These are phyloP conservation scores for Clarias batrachus DNA, from an alignment of 2,113 vertebrate genomes.

Conservation along the genomic window DNA sequence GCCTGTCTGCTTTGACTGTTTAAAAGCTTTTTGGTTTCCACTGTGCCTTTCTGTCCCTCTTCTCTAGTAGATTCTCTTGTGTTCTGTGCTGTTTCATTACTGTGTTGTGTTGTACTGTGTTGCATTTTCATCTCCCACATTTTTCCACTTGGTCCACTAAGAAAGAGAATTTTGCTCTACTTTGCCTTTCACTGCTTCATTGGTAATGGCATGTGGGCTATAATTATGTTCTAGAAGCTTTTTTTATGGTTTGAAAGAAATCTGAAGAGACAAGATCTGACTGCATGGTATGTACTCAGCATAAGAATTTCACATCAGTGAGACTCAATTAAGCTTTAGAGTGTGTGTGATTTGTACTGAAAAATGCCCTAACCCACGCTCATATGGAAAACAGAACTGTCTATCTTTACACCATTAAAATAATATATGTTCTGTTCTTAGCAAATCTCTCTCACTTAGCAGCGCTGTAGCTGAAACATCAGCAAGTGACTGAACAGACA, in stretches of 20 bases:
- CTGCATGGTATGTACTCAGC: not conserved
- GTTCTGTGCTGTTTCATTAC: not conserved
- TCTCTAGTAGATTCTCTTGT: not conserved
- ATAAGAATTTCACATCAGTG: not conserved
- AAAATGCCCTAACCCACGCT: conserved; percentile 1
- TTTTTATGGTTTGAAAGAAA: not conserved
- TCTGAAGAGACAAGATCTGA: not conserved
- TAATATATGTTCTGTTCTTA: not conserved
- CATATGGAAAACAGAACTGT: not conserved
- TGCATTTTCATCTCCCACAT: not conserved
- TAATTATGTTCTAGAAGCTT: not conserved
- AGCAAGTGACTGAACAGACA: not conserved
- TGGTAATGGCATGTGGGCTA: not conserved
- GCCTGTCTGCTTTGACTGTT: not conserved
- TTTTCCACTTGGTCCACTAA: not conserved
- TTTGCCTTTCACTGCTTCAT: not conserved
- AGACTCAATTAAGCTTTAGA: conserved; percentile 3
- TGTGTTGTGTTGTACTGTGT: not conserved
- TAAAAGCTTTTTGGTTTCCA: not conserved
- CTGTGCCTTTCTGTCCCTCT: not conserved
- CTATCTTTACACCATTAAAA: conserved; percentile 11
- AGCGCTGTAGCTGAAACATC: not conserved
- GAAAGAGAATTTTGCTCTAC: not conserved
- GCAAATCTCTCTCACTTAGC: not conserved
- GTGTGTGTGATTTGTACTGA: not conserved